Base-by-base conservation (phyloP, 2,888 invertebrate genomes). In the Chymomyza procnemis region DNA sequence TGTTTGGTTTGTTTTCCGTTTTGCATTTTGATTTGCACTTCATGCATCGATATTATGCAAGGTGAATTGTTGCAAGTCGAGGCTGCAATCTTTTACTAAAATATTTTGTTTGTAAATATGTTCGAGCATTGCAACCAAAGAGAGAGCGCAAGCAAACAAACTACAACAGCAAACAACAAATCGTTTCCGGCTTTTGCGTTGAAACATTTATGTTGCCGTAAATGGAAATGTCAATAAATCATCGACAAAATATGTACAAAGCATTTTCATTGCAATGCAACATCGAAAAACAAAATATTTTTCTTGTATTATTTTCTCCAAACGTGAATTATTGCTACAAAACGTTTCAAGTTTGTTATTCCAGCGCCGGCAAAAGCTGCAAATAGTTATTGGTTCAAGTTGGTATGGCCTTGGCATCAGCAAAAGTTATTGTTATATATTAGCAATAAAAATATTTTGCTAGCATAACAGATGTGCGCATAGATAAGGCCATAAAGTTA, bases 181-280 rank as follows among this genome's bases (percentile, higher is more conserved):
- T 88, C 85, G 79, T 85, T 86, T 83, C 83, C 83, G 83, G 87
- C 77, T 70, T 81, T 68, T 87, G 75, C 82, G 79, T 67, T 88
- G 83, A 81, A 88, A 87, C 83, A 88, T 83, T 83, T 83, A 84
- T 81, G 74, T 77, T 73, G 77, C 82, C 79, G 85, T 87, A 86
- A 83, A 83, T 83, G 88, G 83, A 79, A 84, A 83, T 79, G 88
- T 88, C 88, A 83, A 83, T 83, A 83, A 83, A 83, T 83, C 88
- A 83, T 79, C 57, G 30, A 12, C 26, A 56, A 18, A 55, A 26
- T 19, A 62, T 41, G 47, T 72, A 71, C 77, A 82, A 84, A 67
- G 86, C 85, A 80, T 80, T 66, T 41, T 12, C 48, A 46, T 66
- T 30, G 57, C 64, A 61, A 12, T 41, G 34, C 34, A 41, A 14